A percentile compares a stretch with the other conserved stretches of the same genome.
Evolutionary conservation across 37 sponge, comb jelly and placozoan genomes (phyloP).

Genomic region (Axinella damicornis): DNA sequence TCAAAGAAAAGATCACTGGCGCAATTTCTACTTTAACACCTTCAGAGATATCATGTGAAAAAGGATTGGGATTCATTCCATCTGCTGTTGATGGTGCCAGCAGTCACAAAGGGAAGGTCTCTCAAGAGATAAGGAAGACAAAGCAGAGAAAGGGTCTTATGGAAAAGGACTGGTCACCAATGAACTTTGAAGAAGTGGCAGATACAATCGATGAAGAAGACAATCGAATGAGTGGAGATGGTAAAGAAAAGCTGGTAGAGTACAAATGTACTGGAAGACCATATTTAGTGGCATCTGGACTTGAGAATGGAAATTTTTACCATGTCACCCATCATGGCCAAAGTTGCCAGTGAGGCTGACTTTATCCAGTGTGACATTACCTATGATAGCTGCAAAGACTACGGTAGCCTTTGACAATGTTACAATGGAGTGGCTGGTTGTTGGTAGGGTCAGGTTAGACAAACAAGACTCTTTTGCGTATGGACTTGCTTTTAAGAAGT

Average conservation of each 20-base stretch:
- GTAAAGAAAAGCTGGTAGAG: slow-evolving; percentile 2
- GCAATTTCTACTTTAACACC: slow-evolving; percentile 17
- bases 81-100: slow-evolving; percentile 45
- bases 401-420: slow-evolving; percentile 30
- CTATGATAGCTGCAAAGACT: too few relatives aligned
- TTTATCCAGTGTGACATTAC: too few relatives aligned
- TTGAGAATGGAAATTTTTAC: slow-evolving; percentile 24
- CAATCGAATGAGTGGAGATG: slow-evolving; percentile 21
- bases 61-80: slow-evolving; percentile 32
- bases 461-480: slow-evolving; percentile 27
- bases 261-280: slow-evolving; percentile 3
- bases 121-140: slow-evolving; percentile 20
- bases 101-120: slow-evolving; percentile 20
- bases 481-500: slow-evolving; percentile 32
- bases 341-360: too few relatives aligned
- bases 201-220: slow-evolving; percentile 32
- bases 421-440: slow-evolving; percentile 36
- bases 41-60: slow-evolving; percentile 18
- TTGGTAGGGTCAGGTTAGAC: slow-evolving; percentile 17
- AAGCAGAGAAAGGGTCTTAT: slow-evolving; percentile 27
- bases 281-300: slow-evolving; percentile 19
- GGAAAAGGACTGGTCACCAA: slow-evolving; percentile 11
- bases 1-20: slow-evolving; percentile 4
- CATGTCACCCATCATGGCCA: slow-evolving; percentile 31
- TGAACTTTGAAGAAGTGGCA: slow-evolving; percentile 36